Base-by-base conservation (phyloP, 2,797 vertebrate species). In the Poeciliopsis gracilis region DNA sequence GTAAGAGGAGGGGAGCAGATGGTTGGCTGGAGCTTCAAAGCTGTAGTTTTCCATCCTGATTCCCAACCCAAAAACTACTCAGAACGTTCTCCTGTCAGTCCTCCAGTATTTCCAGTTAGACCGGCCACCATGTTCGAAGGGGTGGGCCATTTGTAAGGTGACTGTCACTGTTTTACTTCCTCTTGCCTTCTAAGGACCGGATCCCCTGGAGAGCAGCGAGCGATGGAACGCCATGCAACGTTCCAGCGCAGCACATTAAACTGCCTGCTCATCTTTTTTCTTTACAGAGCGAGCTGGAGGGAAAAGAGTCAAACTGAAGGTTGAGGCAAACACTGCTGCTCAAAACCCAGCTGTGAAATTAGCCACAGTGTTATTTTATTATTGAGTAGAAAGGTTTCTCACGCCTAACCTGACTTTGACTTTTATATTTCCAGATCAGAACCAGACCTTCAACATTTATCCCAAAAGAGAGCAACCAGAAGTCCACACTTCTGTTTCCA, bases 21-120 rank as follows among this genome's bases (percentile, higher is more conserved):
- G 94, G 95, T 93, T 97, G 95, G 94, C 90, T 78, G 79, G 45
- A 11, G 89, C 93, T 94, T 95, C 94, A 96, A 97, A 96, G 94
- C 69, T 20, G 33, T 72, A 80, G 73, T 89, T 84, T 82, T 90
- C 84, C 72, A 80, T 67, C 33, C 63, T 41, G 18, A 23, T 63
- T 63, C 61, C 33, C 33, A 33, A 28, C 89, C 84, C 82, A 89
- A 84, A 79, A 91, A 81, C 85, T 84, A 81, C 80, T 57, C 43
- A 0, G 10, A 49, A 81, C 75, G 1, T 57, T 80, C 84, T 89
- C 63, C 79, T 87, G 87, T 91, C 63, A 13, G 43, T 84, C 91
- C 83, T 79, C 87, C 80, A 61, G 84, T 82, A 46, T 41, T n/a
- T 25, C 30, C 55, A 2, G 4, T 73, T 23, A 18, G 28, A 79